Conservation (phyloP, 2,797 vertebrate genomes). For the Amniataba percoides region DNA sequence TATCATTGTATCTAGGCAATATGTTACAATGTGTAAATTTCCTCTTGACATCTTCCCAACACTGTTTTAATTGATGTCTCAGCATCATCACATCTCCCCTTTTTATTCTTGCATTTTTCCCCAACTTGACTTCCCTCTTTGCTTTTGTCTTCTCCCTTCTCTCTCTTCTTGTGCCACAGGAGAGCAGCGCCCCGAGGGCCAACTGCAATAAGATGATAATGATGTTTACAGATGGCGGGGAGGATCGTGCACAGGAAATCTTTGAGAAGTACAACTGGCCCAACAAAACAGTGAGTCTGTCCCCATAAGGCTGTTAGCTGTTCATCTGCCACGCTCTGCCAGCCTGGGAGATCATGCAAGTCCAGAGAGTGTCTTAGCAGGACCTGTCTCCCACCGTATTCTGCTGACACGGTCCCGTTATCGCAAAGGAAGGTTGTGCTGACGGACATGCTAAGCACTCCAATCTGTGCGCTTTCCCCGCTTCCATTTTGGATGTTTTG, state of each 20-base stretch:
- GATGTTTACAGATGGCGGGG: constrained; percentile 99
- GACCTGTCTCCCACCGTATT: constrained; percentile 14
- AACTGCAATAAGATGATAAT: constrained; percentile 99
- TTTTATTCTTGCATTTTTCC: constrained; percentile 8
- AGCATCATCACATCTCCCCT: background rate
- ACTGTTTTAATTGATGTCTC: constrained; percentile 13
- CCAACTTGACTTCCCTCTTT: constrained; percentile 41
- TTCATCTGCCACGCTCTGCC: constrained; percentile 38
- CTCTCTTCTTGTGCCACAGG: constrained; percentile 64
- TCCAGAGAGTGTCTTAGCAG: constrained; percentile 34
- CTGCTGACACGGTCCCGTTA: constrained; percentile 55
- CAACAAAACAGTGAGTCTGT: constrained; percentile 93
- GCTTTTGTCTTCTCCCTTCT: constrained; percentile 13
- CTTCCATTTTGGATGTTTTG: constrained; percentile 43
- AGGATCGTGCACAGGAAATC: constrained; percentile 96
- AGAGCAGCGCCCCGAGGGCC: constrained; percentile 94
- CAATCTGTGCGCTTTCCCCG: constrained; percentile 57
- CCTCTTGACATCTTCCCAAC: background rate
- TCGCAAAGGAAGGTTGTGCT: constrained; percentile 46
- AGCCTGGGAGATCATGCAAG: constrained; percentile 41
- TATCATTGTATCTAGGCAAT: background rate
- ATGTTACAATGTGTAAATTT: background rate
- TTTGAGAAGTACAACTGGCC: constrained; percentile 99
- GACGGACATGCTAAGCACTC: constrained; percentile 52
- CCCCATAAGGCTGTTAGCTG: constrained; percentile 38